Base-by-base conservation (phyloP, 2,888 invertebrate species). In the Pammene fasciana region DNA sequence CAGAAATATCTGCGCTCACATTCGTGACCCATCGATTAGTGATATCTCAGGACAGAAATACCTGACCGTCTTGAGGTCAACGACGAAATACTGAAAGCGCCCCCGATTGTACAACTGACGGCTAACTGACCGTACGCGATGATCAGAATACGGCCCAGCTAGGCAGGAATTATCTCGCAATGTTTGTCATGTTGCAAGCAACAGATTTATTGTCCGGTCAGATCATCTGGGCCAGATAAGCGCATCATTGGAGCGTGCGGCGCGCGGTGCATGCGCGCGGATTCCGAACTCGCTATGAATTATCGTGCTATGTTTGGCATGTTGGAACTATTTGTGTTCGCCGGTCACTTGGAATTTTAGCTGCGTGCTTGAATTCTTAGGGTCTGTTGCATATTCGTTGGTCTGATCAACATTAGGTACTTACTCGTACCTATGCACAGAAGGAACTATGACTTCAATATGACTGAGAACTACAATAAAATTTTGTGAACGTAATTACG, bases 201-300 rank as follows among this genome's bases (percentile, higher is more conserved):
- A 52, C 18, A 52, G 50, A 52, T 62, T 62, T 62, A 62, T 62
- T 62, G 62, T 16, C 38, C 41, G n/a, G 13, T 50, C 48, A 11
- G 64, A 64, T 55, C 43, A 54, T 64, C 61, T 59, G 26, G 64
- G 38, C 36, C 52, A 38, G 64, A 65, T 68, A 68, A 68, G 67
- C n/a, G 52, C 48, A 57, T 68, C 64, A 43, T 16, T 57, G 57
- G 64, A 45, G 64, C 50, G 56, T 34, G 54, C 62, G 34, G 46
- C 46, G 38, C 48, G 14, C 26, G 43, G 46, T 13, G 16, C 16
- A 18, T 48, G 46, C 5, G 9, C 54, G 56, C 34, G 68, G 56
- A 68, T 68, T 50, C 57, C 64, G 16, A 9, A 48, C 43, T 26
- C 43, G 56, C 56, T 52, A 62, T 50, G 62, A 62, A 50, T 50